Base-by-base conservation (phyloP, 2,888 invertebrate genomes). In the Platycnemis pennipes region DNA sequence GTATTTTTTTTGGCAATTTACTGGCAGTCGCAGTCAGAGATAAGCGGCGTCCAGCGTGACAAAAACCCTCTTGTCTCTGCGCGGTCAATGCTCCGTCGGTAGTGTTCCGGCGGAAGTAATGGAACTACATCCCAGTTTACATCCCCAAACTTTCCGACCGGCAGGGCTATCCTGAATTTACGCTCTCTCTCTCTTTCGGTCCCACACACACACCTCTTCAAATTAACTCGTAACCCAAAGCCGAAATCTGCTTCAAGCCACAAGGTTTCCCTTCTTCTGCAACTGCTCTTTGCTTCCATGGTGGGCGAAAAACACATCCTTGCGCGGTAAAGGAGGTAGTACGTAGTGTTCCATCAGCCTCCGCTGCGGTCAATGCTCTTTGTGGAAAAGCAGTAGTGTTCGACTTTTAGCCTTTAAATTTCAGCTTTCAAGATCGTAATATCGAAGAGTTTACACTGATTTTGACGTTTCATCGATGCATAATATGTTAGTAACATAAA, bases 1-100 rank as follows among this genome's bases (percentile, higher is more conserved):
- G 77, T 37, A 77, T 31, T 77, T 63, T 63, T n/a, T 63, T 77
- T 31, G 77, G 77, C 77, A 63, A 63, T 77, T 77, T 77, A 77
- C 63, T 77, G 77, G 77, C 31, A 77, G 22, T 77, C 77, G 37
- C 77, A 11, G 11, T 0, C 37, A n/a, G 13, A 77, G 77, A 77
- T 77, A 37, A 77, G 77, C 13, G 37, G 37, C 77, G 13, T 8
- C 31, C 11, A 37, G 37, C 13, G 16, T 13, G 31, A 77, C 11
- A 77, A 77, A 77, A 77, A 37, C 13, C 77, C 37, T 31, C 77
- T 37, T n/a, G 77, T 77, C 77, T 77, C 37, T 11, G 7, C 26
- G 77, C 37, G 77, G 77, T 77, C 77, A 77, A 77, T 77, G 77
- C 77, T 77, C 77, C 77, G 5, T 16, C 37, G 77, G 16, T 77